Evolutionary conservation across 1,140 invertebrate genomes (phyloP), one percentile per base, ranked within the genome.

Genomic region (Dermatophagoides farinae): DNA sequence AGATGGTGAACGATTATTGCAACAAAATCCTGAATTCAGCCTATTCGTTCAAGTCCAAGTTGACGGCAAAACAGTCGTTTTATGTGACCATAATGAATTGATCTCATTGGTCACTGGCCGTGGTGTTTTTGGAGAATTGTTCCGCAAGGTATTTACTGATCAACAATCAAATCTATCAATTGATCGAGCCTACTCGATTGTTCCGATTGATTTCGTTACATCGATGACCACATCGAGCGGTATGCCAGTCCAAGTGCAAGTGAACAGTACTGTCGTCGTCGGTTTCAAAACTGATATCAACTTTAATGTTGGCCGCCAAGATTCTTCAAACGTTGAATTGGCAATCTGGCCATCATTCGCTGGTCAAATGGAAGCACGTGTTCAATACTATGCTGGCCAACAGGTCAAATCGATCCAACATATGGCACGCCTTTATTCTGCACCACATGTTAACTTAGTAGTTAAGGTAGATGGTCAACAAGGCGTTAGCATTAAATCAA

Each of bases 31-130:
- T 44, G 16, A 60, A 14, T 11, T 53, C 23, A 22, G 25, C 6
- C 12, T 61, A 6, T 18, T n/a, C 5, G 39, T 63, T 20, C 41
- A 47, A 18, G 46, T 63, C 5, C 47, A 47, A 20, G 47, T 63
- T 18, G 62, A 63, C 23, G 62, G 62, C 20, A 63, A 63, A 44
- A 63, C 50, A 1, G 40, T 63, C 38, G n/a, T 63, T 6, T 49
- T 53, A 12, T 9, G 43, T 11, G 43, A 64, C 12, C n/a, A 53
- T 20, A 12, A 50, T 22, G 62, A 63, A 18, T 5, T 43, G 1
- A 41, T 52, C 6, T 22, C 18, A 16, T 16, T 14, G n/a, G 38
- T 16, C 1, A 60, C 1, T 1, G 47, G 39, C 20, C 9, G 23
- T 16, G 14, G 11, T 1, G 10, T 52, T 4, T 11, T n/a, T 14